Evolutionary conservation across 2,797 vertebrate genomes (phyloP).

Genomic region (Myotis planiceps): DNA sequence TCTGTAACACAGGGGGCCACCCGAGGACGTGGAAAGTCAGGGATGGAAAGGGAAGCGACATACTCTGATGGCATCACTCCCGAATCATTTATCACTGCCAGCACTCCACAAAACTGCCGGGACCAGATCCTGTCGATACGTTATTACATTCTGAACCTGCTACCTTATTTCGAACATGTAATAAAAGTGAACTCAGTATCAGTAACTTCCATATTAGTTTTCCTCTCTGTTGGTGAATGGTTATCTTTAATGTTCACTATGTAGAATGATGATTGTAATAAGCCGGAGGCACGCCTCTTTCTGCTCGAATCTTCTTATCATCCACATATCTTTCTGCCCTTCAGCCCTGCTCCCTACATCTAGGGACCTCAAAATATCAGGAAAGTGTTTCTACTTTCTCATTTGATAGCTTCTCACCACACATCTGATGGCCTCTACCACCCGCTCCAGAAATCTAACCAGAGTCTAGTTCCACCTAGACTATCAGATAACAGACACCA

Average conservation of each 20-base stretch:
- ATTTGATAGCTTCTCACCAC: neutral
- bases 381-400: neutral
- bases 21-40: neutral
- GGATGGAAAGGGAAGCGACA: neutral
- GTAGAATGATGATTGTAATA: neutral
- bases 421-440: neutral
- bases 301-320: neutral
- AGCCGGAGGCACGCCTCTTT: neutral
- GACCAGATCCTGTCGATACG: neutral
- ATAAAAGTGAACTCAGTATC: neutral
- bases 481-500: neutral
- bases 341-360: neutral
- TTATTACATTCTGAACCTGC: neutral
- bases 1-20: neutral
- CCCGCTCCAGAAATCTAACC: neutral
- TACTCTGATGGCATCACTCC: neutral
- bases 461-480: neutral
- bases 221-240: constrained; percentile 3
- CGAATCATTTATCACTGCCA: constrained; percentile 41
- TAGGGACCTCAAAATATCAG: neutral
- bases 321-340: neutral
- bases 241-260: neutral
- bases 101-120: neutral
- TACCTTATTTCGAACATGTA: neutral
- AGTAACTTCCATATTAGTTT: neutral